Base-by-base conservation (phyloP, 1,140 invertebrate genomes). In the Drosophila neocordata region DNA sequence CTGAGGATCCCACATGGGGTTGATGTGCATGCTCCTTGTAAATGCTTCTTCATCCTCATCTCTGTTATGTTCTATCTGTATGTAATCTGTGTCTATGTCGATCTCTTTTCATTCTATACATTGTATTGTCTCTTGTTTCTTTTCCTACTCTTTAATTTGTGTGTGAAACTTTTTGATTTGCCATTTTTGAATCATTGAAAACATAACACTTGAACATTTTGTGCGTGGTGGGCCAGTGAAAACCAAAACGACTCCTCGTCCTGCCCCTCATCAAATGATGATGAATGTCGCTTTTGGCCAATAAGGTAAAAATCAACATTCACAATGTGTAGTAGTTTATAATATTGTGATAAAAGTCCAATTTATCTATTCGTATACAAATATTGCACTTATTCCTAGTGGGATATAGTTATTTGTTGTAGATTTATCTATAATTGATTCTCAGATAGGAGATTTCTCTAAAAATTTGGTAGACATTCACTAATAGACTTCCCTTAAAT, bases 251-350 rank as follows among this genome's bases (percentile, higher is more conserved):
- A 87, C 66, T 76, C 74, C 75, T 71, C 67, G 69, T 73, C 79
- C 74, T 83, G 88, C 74, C 73, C 74, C 77, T 73, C 67, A 66
- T 73, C 79, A 72, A 80, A 75, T 68, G 82, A 90, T 74, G 89
- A 91, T 71, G 90, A 88, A 61, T 90, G 82, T 78, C 90, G 90
- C 74, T 91, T 91, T 87, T 91, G 90, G 90, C 90, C 90, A 37
- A 91, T 91, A 88, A 91, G 90, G 90, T 91, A 91, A 89, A 88
- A 73, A 66, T 52, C 62, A 55, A 67, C 77, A 79, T 82, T 75
- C 66, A 61, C 68, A 60, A 35, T 61, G 60, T 63, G 55, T 65
- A 74, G 55, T 65, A 74, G 79, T 81, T 69, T 48, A 69, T 82
- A 81, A 13, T 51, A 60, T 18, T 34, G 15, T 34, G 48, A 1